Conservation (phyloP, 2,888 invertebrate genomes). For the Agonopterix arenella region DNA sequence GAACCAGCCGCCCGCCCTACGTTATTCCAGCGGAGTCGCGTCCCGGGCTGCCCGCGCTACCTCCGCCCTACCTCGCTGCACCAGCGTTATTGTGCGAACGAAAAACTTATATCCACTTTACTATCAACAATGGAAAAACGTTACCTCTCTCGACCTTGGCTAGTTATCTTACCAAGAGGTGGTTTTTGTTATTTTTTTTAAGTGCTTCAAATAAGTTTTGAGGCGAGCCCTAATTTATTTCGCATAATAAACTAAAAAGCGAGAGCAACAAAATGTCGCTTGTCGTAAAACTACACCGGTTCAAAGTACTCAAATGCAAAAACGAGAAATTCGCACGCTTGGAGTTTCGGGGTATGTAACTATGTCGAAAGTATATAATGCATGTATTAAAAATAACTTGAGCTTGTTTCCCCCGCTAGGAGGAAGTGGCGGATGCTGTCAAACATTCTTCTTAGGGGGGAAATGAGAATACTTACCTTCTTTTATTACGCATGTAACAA, state of each 20-base stretch:
- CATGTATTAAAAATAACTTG: too few relatives aligned
- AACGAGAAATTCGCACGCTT: slow-evolving; percentile 81
- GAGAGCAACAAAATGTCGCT: slow-evolving; percentile 78
- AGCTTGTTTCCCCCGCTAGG: too few relatives aligned
- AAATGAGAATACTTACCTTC: too few relatives aligned
- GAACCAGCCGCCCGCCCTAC: slow-evolving; percentile 4
- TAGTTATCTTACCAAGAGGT: too few relatives aligned
- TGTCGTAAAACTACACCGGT: slow-evolving; percentile 80
- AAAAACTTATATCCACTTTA: slow-evolving; percentile 12
- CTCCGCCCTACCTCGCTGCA: slow-evolving; percentile 12
- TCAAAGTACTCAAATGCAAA: slow-evolving; percentile 82
- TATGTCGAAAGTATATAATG: too few relatives aligned
- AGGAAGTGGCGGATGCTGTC: too few relatives aligned
- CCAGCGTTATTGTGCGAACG: slow-evolving; percentile 8
- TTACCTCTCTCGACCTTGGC: not conserved
- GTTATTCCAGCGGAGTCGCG: slow-evolving; percentile 20
- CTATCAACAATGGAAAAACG: not conserved
- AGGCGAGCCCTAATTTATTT: not conserved
- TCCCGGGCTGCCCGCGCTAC: slow-evolving; percentile 5
- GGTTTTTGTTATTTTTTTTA: too few relatives aligned
- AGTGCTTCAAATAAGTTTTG: too few relatives aligned
- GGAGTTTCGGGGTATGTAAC: slow-evolving; percentile 85
- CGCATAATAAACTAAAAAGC: not conserved
- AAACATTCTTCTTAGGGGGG: too few relatives aligned
- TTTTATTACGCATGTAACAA: too few relatives aligned